Evolutionary conservation across 2,888 invertebrate species (phyloP).

Genomic region (Malacosoma neustria): DNA sequence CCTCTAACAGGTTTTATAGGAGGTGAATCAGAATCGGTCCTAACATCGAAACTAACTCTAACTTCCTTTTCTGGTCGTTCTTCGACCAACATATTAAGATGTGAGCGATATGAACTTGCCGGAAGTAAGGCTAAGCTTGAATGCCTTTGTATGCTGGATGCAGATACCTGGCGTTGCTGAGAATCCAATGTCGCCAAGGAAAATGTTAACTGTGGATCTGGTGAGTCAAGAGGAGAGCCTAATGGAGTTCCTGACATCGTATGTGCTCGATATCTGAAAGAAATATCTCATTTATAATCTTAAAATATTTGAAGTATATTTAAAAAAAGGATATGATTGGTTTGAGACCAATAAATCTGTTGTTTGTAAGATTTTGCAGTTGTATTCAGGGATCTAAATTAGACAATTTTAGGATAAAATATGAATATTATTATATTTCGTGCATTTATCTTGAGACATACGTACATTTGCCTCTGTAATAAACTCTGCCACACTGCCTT

Average conservation of each 20-base stretch:
- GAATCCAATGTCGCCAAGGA: conserved; percentile 77
- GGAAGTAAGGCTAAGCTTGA: conserved; percentile 61
- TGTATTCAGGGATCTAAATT: too few species aligned
- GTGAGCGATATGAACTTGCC: conserved; percentile 67
- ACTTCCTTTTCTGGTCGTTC: conserved; percentile 64
- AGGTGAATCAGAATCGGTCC: conserved; percentile 46
- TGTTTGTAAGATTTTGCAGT: too few species aligned
- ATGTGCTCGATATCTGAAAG: conserved; percentile 85
- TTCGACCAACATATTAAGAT: conserved; percentile 65
- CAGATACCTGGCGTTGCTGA: conserved; percentile 78
- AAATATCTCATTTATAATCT: too few species aligned
- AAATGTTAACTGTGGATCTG: conserved; percentile 80
- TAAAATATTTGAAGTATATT: too few species aligned
- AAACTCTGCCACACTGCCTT: conserved; percentile 95
- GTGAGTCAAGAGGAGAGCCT: conserved; percentile 89
- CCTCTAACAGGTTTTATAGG: conserved; percentile 54
- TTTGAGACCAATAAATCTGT: too few species aligned
- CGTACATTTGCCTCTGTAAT: conserved; percentile 90
- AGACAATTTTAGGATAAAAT: too few species aligned
- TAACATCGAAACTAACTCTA: conserved; percentile 60
- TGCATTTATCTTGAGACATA: too few species aligned
- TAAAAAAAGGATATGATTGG: too few species aligned
- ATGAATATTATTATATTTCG: too few species aligned
- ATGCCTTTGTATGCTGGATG: conserved; percentile 64
- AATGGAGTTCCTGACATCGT: conserved; percentile 86